Evolutionary conservation across 2,113 vertebrate genomes (phyloP).

Genomic region (Limnothrissa miodon): DNA sequence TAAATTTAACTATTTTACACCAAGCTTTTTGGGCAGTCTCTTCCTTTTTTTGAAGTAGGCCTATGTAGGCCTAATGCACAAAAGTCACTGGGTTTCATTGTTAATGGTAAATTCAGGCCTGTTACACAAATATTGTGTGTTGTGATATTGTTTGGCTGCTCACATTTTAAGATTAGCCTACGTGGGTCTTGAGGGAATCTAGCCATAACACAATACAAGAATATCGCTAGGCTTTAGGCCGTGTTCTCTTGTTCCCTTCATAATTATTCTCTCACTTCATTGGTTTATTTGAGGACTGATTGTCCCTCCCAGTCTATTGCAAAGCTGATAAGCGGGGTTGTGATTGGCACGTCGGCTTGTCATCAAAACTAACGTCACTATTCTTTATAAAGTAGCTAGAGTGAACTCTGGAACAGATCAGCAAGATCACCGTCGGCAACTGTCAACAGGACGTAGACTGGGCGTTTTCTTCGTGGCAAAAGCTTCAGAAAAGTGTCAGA

Average conservation of each 20-base stretch:
- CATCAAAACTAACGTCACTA: background rate
- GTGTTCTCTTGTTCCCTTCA: background rate
- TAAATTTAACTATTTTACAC: no score
- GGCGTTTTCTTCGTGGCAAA: background rate
- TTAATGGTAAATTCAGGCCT: no score
- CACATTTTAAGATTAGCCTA: background rate
- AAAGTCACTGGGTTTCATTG: no score
- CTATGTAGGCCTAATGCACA: no score
- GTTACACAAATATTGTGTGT: no score
- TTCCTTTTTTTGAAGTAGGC: no score
- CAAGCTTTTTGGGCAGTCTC: no score
- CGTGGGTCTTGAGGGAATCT: background rate
- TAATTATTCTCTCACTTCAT: constrained; percentile 6
- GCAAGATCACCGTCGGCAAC: background rate
- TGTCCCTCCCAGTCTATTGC: background rate
- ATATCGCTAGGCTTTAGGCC: background rate
- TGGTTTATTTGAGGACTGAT: background rate
- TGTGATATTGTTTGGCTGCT: background rate
- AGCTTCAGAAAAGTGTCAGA: background rate
- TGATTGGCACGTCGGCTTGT: background rate
- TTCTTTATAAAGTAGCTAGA: background rate
- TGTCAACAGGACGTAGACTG: background rate
- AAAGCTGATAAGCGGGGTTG: background rate
- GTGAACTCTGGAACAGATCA: background rate
- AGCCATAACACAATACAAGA: background rate